phyloP scores from a whole-genome alignment of 1,140 invertebrate genomes.

The Pseudomyrmex sp. region DNA sequence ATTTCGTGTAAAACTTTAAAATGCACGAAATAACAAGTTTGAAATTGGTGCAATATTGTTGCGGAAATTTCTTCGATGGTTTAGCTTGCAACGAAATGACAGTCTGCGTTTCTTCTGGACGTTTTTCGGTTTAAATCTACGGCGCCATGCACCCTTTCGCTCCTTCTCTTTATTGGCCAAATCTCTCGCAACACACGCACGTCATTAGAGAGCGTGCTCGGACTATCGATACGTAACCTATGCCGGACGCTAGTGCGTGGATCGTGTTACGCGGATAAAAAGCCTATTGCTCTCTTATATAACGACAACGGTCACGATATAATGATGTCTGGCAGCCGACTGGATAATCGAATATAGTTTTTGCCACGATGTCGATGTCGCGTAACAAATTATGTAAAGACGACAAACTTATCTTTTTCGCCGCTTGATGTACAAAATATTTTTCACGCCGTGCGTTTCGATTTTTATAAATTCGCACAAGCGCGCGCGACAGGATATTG shows the following conservation, averaged over 20 bases:
- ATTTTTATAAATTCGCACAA: not conserved
- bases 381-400: slow-evolving; percentile 20
- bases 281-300: slow-evolving; percentile 76
- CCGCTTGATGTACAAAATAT: not conserved
- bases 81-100: slow-evolving; percentile 4
- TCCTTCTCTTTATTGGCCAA: slow-evolving; percentile 81
- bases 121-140: slow-evolving; percentile 69
- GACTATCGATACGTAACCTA: slow-evolving; percentile 80
- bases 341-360: slow-evolving; percentile 21
- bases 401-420: slow-evolving; percentile 5
- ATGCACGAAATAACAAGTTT: slow-evolving; percentile 3
- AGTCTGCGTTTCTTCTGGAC: slow-evolving; percentile 56
- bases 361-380: slow-evolving; percentile 3
- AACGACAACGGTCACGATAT: slow-evolving; percentile 63
- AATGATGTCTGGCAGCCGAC: slow-evolving; percentile 44
- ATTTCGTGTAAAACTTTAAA: not conserved
- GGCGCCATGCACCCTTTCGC: slow-evolving; percentile 70
- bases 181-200: slow-evolving; percentile 83
- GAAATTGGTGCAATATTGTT: slow-evolving; percentile 10
- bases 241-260: slow-evolving; percentile 78
- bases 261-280: slow-evolving; percentile 82
- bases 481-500: not conserved
- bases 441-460: not conserved
- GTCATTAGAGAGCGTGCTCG: slow-evolving; percentile 80
- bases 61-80: slow-evolving; percentile 24